Conservation (phyloP, 1,140 invertebrate species). For the Sipha flava region DNA sequence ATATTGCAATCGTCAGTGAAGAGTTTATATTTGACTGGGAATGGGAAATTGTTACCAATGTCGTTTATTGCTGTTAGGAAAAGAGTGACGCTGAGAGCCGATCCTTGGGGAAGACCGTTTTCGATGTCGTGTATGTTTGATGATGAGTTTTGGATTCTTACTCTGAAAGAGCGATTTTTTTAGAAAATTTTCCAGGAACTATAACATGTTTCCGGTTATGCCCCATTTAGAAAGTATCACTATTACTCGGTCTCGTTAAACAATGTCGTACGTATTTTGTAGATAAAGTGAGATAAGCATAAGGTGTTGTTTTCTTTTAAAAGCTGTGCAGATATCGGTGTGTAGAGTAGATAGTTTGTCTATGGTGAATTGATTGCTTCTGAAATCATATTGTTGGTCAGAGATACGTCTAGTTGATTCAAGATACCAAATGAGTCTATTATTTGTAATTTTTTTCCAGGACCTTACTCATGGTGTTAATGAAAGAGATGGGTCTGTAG, state of each 20-base stretch:
- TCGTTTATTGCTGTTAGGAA: neutral
- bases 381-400: neutral
- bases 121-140: neutral
- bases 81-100: neutral
- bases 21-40: neutral
- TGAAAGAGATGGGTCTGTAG: neutral
- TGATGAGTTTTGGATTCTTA: neutral
- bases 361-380: neutral
- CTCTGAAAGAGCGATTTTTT: neutral
- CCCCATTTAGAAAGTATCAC: neutral
- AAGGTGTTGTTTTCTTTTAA: neutral
- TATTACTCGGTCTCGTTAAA: neutral
- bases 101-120: neutral
- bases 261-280: conserved; percentile 2
- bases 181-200: neutral
- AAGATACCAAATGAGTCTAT: neutral
- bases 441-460: conserved; percentile 23
- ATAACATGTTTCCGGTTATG: neutral
- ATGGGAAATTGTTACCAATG: neutral
- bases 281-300: neutral
- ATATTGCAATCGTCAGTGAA: neutral
- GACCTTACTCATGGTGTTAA: neutral
- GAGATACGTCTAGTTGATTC: neutral
- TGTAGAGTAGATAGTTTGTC: neutral
- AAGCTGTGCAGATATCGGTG: neutral